phyloP scores from a whole-genome alignment of 1,140 invertebrate genomes.

The Drosophila sucinea region DNA sequence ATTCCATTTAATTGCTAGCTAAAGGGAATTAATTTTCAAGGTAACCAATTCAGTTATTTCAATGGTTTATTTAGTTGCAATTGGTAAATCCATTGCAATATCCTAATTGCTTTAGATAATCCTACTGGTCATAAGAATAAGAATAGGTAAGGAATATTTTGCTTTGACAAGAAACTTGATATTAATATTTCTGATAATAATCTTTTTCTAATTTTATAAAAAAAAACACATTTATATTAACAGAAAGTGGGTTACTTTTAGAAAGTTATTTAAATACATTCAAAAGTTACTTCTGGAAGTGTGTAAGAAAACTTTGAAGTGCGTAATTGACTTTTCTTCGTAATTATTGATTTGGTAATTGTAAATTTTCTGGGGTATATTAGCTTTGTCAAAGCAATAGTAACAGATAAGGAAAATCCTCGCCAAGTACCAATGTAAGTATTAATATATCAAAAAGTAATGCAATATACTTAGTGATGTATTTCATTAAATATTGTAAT shows the following conservation, averaged over 20 bases:
- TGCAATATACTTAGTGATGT: no score
- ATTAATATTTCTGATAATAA: not conserved
- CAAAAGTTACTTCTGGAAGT: not conserved
- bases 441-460: no score
- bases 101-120: no score
- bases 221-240: not conserved
- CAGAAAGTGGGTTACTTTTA: not conserved
- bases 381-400: not conserved
- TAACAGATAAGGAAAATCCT: no score
- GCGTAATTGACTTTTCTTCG: not conserved
- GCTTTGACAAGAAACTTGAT: not conserved
- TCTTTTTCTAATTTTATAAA: not conserved
- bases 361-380: not conserved
- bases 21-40: not conserved
- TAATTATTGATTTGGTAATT: not conserved
- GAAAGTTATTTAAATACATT: not conserved
- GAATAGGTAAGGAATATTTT: not conserved
- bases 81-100: no score
- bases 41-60: not conserved
- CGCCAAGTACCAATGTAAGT: no score
- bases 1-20: not conserved
- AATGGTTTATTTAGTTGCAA: no score
- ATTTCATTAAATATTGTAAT: no score
- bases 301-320: not conserved
- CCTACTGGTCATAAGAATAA: no score